Evolutionary conservation across 2,113 vertebrate species (phyloP).

Genomic region (Actenoides lindsayi): DNA sequence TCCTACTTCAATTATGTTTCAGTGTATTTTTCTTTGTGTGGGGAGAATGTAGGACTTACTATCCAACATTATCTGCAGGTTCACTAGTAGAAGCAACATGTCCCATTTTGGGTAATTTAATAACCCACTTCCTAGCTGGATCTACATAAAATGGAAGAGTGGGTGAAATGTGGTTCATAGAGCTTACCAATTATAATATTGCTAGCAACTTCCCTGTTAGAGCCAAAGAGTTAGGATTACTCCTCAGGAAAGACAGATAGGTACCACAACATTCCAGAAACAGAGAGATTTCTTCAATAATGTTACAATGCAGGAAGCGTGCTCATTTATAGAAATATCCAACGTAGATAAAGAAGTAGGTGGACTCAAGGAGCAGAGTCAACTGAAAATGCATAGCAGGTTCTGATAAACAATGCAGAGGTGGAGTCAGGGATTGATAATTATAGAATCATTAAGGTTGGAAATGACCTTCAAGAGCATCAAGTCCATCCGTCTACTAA

Average conservation of each 20-base stretch:
- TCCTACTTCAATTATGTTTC: neutral
- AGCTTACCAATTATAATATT: neutral
- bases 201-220: neutral
- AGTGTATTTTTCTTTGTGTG: neutral
- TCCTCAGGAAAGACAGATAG: neutral
- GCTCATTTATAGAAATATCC: neutral
- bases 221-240: neutral
- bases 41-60: neutral
- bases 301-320: neutral
- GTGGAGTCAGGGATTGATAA: neutral
- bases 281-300: neutral
- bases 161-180: neutral
- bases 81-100: neutral
- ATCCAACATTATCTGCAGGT: rapidly evolving
- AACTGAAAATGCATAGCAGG: neutral
- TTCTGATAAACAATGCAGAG: neutral
- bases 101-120: neutral
- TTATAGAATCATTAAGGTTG: too few relatives aligned
- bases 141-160: neutral
- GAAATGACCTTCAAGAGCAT: too few relatives aligned
- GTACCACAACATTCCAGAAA: neutral
- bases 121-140: neutral
- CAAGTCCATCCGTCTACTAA: too few relatives aligned
- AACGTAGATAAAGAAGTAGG: neutral
- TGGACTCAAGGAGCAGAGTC: neutral